These are phyloP conservation scores for Synanthedon vespiformis DNA, from an alignment of 2,888 invertebrate species.

Conservation along the genomic window DNA sequence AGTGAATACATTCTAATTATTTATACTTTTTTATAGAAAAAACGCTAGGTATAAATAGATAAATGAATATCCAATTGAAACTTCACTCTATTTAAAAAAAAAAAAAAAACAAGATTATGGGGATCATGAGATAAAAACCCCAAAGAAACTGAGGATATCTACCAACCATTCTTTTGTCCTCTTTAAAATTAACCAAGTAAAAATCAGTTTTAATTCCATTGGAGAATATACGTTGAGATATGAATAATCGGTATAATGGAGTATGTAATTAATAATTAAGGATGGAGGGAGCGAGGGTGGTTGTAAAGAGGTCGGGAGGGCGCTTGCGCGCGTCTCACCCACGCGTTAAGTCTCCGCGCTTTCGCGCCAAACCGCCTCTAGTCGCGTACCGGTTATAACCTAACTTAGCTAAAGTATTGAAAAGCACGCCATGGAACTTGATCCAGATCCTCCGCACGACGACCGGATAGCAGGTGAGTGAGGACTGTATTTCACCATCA, in stretches of 20 bases:
- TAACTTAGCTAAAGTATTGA: constrained; percentile 16
- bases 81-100: too few relatives aligned
- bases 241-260: not conserved
- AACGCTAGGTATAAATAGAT: too few relatives aligned
- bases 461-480: constrained; percentile 42
- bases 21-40: too few relatives aligned
- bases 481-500: not conserved
- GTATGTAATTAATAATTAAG: constrained; percentile 15
- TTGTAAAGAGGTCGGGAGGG: constrained; percentile 42
- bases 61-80: too few relatives aligned
- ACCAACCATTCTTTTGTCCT: too few relatives aligned
- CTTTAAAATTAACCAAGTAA: too few relatives aligned
- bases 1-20: too few relatives aligned
- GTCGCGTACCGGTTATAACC: constrained; percentile 51
- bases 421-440: constrained; percentile 29
- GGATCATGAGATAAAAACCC: too few relatives aligned
- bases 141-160: too few relatives aligned
- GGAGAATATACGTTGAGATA: not conserved
- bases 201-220: too few relatives aligned
- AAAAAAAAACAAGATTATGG: too few relatives aligned
- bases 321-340: constrained; percentile 51
- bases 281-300: constrained; percentile 26
- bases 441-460: constrained; percentile 24
- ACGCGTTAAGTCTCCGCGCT: constrained; percentile 29
- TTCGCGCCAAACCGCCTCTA: constrained; percentile 60